A percentile compares a stretch with the other conserved stretches of the same genome.
Conservation (phyloP, 2,113 vertebrate genomes). For the Corythaeola cristata region DNA sequence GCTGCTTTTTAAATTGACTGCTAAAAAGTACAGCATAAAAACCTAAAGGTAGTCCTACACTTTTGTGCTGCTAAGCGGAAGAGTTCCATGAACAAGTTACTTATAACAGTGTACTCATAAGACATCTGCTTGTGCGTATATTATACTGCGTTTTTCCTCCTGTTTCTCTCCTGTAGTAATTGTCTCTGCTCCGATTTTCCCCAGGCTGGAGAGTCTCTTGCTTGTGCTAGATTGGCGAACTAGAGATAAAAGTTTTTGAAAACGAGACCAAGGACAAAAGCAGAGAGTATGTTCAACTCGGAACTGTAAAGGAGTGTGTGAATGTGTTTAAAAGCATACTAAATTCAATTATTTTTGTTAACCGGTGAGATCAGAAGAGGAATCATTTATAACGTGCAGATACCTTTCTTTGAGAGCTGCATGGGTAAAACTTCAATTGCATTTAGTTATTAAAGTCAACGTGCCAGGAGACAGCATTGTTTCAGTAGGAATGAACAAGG, state of each 20-base stretch:
- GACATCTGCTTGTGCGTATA: neutral
- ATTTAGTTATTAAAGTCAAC: neutral
- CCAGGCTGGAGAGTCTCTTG: neutral
- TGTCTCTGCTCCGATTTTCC: constrained; percentile 25
- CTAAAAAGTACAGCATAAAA: neutral
- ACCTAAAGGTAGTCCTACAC: neutral
- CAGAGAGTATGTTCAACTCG: neutral
- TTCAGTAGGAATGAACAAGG: neutral
- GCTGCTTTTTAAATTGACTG: neutral
- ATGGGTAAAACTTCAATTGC: neutral
- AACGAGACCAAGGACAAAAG: constrained; percentile 26
- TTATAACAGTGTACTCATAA: neutral
- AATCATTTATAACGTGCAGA: neutral
- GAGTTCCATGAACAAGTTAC: neutral
- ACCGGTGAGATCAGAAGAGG: neutral
- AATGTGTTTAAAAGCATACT: neutral
- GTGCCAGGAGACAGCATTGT: neutral
- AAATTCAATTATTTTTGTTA: constrained; percentile 37
- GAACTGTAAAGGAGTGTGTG: neutral
- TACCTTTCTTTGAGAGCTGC: constrained; percentile 16
- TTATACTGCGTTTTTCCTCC: constrained; percentile 4
- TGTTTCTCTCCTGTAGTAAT: constrained; percentile 1
- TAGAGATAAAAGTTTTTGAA: constrained; percentile 18
- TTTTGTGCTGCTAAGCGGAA: neutral
- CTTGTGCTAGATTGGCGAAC: neutral